phyloP scores from a whole-genome alignment of 2,113 vertebrate genomes.

The Rafetus swinhoei region DNA sequence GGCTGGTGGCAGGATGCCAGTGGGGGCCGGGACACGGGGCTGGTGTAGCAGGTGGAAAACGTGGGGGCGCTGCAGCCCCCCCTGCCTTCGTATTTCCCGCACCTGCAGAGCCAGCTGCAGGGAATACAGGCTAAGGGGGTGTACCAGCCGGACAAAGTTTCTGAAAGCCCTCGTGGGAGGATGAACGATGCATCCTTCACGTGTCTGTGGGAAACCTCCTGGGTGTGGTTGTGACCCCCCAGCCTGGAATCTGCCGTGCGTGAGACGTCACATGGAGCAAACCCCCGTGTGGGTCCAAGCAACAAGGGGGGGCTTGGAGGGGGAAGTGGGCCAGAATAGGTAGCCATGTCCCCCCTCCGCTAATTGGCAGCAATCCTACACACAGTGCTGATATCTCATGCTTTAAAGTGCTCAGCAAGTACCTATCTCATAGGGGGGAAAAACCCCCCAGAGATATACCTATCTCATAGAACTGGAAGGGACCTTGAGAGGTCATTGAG shows the following conservation, averaged over 20 bases:
- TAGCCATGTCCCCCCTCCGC: conserved; percentile 54
- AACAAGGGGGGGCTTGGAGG: accelerated
- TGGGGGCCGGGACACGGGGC: too few relatives aligned
- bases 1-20: too few relatives aligned
- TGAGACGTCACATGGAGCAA: accelerated
- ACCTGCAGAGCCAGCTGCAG: background rate
- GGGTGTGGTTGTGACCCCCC: background rate
- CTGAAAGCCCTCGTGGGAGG: background rate
- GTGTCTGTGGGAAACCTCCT: background rate
- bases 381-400: background rate
- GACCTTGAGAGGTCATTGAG: too few relatives aligned
- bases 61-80: too few relatives aligned
- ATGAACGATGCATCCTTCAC: background rate
- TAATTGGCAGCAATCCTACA: conserved; percentile 24
- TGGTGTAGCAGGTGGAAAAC: too few relatives aligned
- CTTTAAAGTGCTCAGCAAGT: accelerated
- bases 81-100: too few relatives aligned
- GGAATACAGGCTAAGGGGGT: background rate
- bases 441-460: too few relatives aligned
- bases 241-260: background rate
- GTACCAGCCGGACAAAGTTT: background rate
- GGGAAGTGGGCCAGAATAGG: background rate
- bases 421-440: too few relatives aligned
- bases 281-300: background rate
- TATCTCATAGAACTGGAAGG: too few relatives aligned